A percentile compares a stretch with the other conserved stretches of the same genome.
Evolutionary conservation across 2,113 vertebrate genomes (phyloP).

Genomic region (Microtus oregoni): DNA sequence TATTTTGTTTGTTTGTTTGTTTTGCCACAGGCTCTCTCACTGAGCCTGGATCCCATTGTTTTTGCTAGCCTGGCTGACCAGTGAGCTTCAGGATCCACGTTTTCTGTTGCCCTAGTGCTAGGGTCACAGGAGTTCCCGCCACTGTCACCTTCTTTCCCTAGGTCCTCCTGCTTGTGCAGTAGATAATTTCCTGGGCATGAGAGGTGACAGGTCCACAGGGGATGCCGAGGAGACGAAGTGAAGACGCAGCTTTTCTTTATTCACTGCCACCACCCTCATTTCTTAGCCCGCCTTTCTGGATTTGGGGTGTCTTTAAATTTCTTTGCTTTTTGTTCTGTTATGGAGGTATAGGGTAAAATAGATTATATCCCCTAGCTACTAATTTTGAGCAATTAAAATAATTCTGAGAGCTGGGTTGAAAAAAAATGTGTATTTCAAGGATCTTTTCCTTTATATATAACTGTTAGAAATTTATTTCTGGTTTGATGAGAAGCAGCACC

Average conservation of each 20-base stretch:
- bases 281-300: neutral
- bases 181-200: neutral
- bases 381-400: neutral
- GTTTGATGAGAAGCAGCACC: neutral
- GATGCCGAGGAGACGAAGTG: accelerated
- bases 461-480: neutral
- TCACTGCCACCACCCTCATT: neutral
- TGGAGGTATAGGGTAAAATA: neutral
- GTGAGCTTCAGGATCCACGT: neutral
- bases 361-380: neutral
- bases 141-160: neutral
- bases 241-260: neutral
- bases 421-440: neutral
- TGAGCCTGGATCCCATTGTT: neutral
- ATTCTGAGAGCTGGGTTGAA: neutral
- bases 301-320: neutral
- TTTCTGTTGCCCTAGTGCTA: neutral
- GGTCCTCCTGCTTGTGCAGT: neutral
- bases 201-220: neutral
- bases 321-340: neutral
- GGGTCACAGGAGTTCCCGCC: neutral
- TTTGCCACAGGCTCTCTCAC: neutral
- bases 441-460: neutral
- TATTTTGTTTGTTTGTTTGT: too few relatives aligned
- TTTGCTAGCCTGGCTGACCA: neutral